phyloP scores from a whole-genome alignment of 2,113 vertebrate genomes.

The Cromileptes altivelis region DNA sequence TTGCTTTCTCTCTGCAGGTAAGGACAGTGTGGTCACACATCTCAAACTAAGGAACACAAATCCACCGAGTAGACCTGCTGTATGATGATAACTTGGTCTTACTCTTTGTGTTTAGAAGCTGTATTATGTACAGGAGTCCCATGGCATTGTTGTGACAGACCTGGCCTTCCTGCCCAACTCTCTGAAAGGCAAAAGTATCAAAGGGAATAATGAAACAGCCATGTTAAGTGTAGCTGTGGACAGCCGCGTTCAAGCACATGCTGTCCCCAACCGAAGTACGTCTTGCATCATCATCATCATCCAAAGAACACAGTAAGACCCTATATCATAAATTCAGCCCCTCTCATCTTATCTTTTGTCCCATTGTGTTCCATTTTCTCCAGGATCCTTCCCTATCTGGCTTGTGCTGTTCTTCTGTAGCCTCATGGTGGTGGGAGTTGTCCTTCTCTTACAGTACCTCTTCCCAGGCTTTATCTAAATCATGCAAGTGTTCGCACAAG shows the following conservation, averaged over 20 bases:
- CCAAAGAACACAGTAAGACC: too few relatives aligned
- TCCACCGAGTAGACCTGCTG: not conserved
- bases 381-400: constrained; percentile 93
- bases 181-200: constrained; percentile 82
- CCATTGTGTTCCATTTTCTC: not conserved
- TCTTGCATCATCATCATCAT: constrained; percentile 32
- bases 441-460: constrained; percentile 90
- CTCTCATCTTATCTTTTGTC: not conserved
- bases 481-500: constrained; percentile 31
- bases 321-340: not conserved
- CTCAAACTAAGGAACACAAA: not conserved
- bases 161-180: constrained; percentile 91
- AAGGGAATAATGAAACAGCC: constrained; percentile 88
- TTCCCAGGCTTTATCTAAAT: constrained; percentile 91
- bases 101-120: constrained; percentile 83
- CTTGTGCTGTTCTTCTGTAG: constrained; percentile 90
- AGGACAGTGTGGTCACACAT: not conserved
- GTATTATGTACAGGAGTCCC: constrained; percentile 94
- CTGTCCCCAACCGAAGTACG: constrained; percentile 89
- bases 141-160: constrained; percentile 96
- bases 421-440: constrained; percentile 84
- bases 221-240: constrained; percentile 96
- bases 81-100: not conserved
- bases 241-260: constrained; percentile 93
- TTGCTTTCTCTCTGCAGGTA: constrained; percentile 97